These are phyloP conservation scores for Chrysolina americana DNA, from an alignment of 2,888 invertebrate genomes.

Conservation along the genomic window DNA sequence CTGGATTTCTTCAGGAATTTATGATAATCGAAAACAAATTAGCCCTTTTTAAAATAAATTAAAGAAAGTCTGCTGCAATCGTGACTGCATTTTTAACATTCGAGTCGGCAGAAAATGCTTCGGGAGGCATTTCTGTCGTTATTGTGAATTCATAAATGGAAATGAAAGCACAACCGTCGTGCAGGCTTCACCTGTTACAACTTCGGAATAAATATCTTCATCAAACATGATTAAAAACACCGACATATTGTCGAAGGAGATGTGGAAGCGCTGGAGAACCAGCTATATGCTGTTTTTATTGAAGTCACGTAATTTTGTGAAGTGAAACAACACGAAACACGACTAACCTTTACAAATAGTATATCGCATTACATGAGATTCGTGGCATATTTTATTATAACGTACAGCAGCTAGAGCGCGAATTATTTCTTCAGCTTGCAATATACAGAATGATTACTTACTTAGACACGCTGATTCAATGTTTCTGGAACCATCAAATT, in stretches of 20 bases:
- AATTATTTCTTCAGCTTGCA: neutral
- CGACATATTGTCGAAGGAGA: conserved; percentile 3
- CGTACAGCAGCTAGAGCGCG: conserved; percentile 11
- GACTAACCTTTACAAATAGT: conserved; percentile 11
- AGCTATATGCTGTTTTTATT: conserved; percentile 24
- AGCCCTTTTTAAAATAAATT: neutral
- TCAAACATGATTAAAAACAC: neutral
- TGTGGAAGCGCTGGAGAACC: conserved; percentile 1
- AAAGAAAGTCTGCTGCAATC: neutral
- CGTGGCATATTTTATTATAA: conserved; percentile 22
- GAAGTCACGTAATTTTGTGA: conserved; percentile 28
- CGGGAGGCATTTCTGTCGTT: neutral
- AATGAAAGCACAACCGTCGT: neutral
- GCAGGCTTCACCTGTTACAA: conserved; percentile 3
- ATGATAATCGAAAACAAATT: neutral
- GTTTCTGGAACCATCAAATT: no score
- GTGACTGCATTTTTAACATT: neutral
- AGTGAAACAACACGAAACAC: conserved; percentile 11
- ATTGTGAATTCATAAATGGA: conserved; percentile 9
- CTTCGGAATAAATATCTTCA: conserved; percentile 8
- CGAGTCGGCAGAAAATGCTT: neutral
- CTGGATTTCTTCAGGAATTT: neutral
- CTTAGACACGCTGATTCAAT: no score
- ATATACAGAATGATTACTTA: neutral
- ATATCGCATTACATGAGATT: conserved; percentile 23